Base-by-base conservation (phyloP, 2,888 invertebrate species). In the Harpalus rufipes region DNA sequence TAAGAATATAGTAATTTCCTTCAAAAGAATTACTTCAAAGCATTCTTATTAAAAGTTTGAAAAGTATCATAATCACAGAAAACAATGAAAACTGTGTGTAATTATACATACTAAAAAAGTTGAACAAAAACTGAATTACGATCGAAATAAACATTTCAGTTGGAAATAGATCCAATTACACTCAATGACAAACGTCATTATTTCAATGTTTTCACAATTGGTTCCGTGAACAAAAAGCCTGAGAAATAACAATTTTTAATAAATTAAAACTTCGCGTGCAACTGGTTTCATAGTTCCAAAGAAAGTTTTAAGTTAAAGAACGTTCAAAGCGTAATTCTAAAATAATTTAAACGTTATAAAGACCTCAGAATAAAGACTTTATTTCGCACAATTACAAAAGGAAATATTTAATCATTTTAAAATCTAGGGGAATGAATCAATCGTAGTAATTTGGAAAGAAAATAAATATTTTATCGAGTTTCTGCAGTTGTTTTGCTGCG, bases 221-320 rank as follows among this genome's bases (percentile, higher is more conserved):
- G 72, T 74, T 74, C 72, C 44, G 44, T 14, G 72, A 74, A 74
- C 72, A 44, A 18, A 74, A 74, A 74, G 72, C 72, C 10, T 74
- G 41, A 44, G 44, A 74, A 78, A 78, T 78, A 78, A 58, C 78
- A 78, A 78, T 78, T 78, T 78, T 78, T 78, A 78, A 78, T 78
- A 78, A 78, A 78, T 78, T 78, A 78, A 76, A 78, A 78, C 78
- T 78, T 78, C 78, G 78, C 78, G 78, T 78, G 78, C 78, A 21
- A 51, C 74, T 78, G 56, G 32, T 78, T 78, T 58, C 56, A 78
- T 78, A 78, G 78, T 78, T 78, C n/a, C 58, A 78, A 56, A 78
- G 78, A 78, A 78, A 78, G 56, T 78, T 78, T 14, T 58, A 16
- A 74, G 74, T 56, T 44, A 58, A 78, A 56, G 56, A 78, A 58